Conservation (phyloP, 1,140 invertebrate species). For the Fopius arisanus region DNA sequence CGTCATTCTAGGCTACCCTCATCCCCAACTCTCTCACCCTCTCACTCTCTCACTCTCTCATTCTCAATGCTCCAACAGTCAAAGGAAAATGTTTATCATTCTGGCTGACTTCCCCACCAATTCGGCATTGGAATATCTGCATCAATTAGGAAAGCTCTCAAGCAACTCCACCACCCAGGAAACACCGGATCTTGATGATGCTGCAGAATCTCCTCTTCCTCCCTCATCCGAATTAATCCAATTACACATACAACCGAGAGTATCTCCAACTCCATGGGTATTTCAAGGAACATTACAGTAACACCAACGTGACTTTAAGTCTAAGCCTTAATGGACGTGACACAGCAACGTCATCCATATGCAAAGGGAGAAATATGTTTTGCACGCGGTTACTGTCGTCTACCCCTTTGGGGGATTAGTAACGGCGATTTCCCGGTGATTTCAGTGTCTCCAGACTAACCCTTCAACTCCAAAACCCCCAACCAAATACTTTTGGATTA, state of each 20-base stretch:
- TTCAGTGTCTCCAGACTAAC: background rate
- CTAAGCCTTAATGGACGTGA: constrained; percentile 42
- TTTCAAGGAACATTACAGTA: constrained; percentile 3
- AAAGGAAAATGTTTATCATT: background rate
- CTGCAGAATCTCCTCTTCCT: constrained; percentile 7
- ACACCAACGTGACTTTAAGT: constrained; percentile 33
- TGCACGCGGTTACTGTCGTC: background rate
- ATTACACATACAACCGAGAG: constrained; percentile 27
- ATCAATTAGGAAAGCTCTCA: background rate
- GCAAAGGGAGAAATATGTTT: constrained; percentile 34
- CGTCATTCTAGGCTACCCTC: background rate
- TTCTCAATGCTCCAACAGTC: background rate
- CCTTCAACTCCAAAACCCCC: background rate
- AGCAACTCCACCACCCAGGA: background rate
- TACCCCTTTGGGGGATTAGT: constrained; percentile 22
- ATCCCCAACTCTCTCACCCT: background rate
- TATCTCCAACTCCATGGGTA: constrained; percentile 9
- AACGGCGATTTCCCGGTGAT: constrained; percentile 26
- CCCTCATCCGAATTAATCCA: constrained; percentile 36
- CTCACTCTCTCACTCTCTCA: background rate
- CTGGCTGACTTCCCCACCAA: background rate
- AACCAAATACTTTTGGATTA: constrained; percentile 5
- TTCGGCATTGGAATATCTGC: background rate
- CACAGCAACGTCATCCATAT: constrained; percentile 38
- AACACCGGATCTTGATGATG: background rate